These are phyloP conservation scores for Eospalax fontanierii DNA, from an alignment of 2,797 vertebrate genomes.

Conservation along the genomic window DNA sequence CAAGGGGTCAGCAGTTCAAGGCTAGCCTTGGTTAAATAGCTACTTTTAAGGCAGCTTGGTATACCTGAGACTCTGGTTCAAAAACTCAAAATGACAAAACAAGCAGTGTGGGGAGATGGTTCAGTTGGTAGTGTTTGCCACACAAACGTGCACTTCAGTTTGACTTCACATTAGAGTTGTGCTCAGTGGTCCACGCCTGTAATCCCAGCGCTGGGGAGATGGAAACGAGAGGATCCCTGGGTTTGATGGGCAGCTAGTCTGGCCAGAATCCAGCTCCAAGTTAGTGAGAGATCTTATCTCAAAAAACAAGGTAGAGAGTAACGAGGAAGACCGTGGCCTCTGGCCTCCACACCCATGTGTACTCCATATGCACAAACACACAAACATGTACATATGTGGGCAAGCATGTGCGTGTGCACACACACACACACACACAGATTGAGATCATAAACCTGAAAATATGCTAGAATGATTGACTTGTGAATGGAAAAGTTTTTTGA, in stretches of 20 bases:
- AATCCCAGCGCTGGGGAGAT: background rate
- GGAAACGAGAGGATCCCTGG: background rate
- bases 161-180: too few relatives aligned
- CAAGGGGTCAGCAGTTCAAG: background rate
- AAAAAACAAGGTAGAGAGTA: too few relatives aligned
- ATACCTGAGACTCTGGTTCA: background rate
- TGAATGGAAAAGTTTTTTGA: background rate
- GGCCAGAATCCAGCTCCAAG: background rate
- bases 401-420: too few relatives aligned
- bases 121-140: background rate
- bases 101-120: too few relatives aligned
- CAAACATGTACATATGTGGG: too few relatives aligned
- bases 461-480: background rate
- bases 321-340: background rate
- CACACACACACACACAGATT: background rate
- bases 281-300: background rate
- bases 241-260: background rate
- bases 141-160: background rate
- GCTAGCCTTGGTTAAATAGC: background rate
- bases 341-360: background rate
- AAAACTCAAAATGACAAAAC: background rate
- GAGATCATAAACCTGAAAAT: background rate
- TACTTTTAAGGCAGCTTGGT: background rate
- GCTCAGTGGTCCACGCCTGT: too few relatives aligned
- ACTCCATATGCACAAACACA: background rate